Base-by-base conservation (phyloP, 2,888 invertebrate genomes). In the Agonopterix alstromeriana region DNA sequence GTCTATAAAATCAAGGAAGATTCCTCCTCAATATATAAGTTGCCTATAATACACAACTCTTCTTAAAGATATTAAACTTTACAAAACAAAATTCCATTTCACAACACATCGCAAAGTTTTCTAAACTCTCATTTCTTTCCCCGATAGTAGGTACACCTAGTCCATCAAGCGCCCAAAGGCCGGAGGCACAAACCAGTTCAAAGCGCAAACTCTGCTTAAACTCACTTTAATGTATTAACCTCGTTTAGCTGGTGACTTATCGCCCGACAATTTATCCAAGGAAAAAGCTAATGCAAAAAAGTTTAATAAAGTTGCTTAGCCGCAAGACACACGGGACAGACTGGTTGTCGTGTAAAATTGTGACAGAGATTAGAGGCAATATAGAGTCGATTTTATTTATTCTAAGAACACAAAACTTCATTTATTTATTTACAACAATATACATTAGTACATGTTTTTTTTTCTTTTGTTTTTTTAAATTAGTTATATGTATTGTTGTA, bases 171-270 rank as follows among this genome's bases (percentile, higher is more conserved):
- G 9, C 36, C 12, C 9, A 47, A 8, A 35, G 47, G 47, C 50
- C 36, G 42, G 42, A 43, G 50, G 40, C 67, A 64, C 54, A 55
- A 55, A 59, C 61, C 69, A 75, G 65, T 73, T 67, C 65, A 48
- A 51, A 35, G 7, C 27, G 27, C 42, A 46, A 73, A 68, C 70
- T 70, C 67, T 61, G 75, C 66, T 77, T 77, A 78, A 83, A 77
- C 81, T 77, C 71, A 55, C 76, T 76, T 77, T 80, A 83, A 84
- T 78, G 81, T 83, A 81, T 84, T 78, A 83, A 77, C 78, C 83
- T 82, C 80, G 77, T 79, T 82, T 77, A 77, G 65, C 61, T 7
- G 55, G 59, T 72, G 77, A 84, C 69, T 84, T 86, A 85, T 84
- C 82, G 76, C 73, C 58, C 64, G 61, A 74, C 82, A 76, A 84